Base-by-base conservation (phyloP, 2,888 invertebrate genomes). In the Sylvicola fuscatus region DNA sequence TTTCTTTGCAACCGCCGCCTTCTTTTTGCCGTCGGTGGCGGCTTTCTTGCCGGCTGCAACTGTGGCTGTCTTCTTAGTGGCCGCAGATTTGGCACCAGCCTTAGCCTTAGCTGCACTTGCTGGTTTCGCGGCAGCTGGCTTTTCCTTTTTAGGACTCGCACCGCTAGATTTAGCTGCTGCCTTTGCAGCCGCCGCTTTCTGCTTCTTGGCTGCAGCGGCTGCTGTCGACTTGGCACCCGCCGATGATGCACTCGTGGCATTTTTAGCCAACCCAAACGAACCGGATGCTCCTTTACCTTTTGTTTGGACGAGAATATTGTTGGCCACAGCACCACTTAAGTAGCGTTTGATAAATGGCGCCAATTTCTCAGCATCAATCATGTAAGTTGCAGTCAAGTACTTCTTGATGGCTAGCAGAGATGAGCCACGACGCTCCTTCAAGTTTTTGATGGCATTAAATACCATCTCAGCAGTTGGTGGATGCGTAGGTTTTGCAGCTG, bases 41-140 rank as follows among this genome's bases (percentile, higher is more conserved):
- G 21, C 21, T n/a, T n/a, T n/a, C n/a, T n/a, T n/a, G n/a, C n/a
- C n/a, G 8, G 8, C 21, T 4, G 21, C 21, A 21, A 8, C 8
- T 6, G 21, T 8, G 4, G 21, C 21, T 21, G 8, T 6, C 8
- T 21, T 21, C 21, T 21, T 21, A 6, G 21, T 8, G 21, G 21
- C 21, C 8, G 21, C 8, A 6, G 21, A 6, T 21, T 21, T 21
- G 8, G 21, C 21, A 21, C 4, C 21, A 21, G 21, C 21, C 4
- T 4, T 21, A 8, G 21, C 4, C 71, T 71, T 72, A 69, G 70
- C 69, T 70, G 69, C 70, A 68, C 62, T 65, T 66, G 58, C 67
- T 66, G 64, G 65, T 65, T 65, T 66, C 62, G 65, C 66, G 67
- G 65, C 62, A 65, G 57, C 64, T 64, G 61, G 64, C 61, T 56